These are phyloP conservation scores for Buathra laborator DNA, from an alignment of 2,888 invertebrate species.

Conservation along the genomic window DNA sequence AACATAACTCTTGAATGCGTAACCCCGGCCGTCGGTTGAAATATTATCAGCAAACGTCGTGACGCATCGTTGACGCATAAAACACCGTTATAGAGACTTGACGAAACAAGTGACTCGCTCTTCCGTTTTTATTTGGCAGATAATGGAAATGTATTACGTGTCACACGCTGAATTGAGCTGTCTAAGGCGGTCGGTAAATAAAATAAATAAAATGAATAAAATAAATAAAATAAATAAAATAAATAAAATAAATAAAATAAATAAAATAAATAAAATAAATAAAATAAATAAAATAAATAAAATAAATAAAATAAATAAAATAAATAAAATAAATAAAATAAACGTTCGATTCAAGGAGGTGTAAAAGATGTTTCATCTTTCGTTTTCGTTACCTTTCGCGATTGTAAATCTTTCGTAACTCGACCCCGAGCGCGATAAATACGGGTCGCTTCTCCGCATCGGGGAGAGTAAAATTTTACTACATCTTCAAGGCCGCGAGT, in stretches of 20 bases:
- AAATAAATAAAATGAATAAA: background rate
- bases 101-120: constrained; percentile 42
- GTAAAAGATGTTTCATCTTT: background rate
- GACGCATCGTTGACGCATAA: constrained; percentile 57
- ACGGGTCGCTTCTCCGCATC: background rate
- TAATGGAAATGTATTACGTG: constrained; percentile 37
- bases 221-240: background rate
- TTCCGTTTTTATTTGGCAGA: constrained; percentile 55
- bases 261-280: background rate
- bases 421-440: background rate
- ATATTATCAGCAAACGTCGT: constrained; percentile 19
- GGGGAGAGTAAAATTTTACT: background rate
- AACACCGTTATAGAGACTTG: constrained; percentile 43
- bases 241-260: background rate
- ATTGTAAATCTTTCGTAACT: constrained; percentile 20
- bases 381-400: background rate
- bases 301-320: background rate
- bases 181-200: background rate
- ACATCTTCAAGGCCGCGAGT: constrained; percentile 55
- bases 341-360: background rate
- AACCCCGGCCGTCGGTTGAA: constrained; percentile 2
- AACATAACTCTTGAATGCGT: constrained; percentile 12
- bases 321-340: too few species aligned
- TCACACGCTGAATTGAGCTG: constrained; percentile 20
- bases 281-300: background rate